Percentiles rank a stretch among this genome's conserved stretches.
Evolutionary conservation across 2,797 vertebrate species (phyloP).

Genomic region (Sternarchorhynchus goeldii): DNA sequence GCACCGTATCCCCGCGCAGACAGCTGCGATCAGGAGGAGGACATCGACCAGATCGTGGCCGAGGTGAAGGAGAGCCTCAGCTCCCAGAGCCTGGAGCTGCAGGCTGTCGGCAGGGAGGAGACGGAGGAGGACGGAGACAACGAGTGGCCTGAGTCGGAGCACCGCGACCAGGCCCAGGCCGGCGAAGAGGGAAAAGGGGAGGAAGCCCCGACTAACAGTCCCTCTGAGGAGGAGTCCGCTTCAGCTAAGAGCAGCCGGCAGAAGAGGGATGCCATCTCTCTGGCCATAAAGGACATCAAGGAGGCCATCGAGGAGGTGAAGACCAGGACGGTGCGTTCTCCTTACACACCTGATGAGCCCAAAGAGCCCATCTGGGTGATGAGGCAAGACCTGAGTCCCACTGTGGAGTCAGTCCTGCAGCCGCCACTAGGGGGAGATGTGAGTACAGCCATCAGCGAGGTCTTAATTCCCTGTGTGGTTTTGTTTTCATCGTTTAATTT

Average conservation of each 20-base stretch:
- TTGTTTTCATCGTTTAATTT: neutral
- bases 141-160: slow-evolving; percentile 60
- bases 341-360: slow-evolving; percentile 95
- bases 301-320: slow-evolving; percentile 98
- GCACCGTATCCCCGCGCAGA: slow-evolving; percentile 90
- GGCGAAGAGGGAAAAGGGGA: slow-evolving; percentile 58
- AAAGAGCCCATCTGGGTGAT: slow-evolving; percentile 98
- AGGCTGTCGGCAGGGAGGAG: slow-evolving; percentile 79
- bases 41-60: slow-evolving; percentile 84
- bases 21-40: slow-evolving; percentile 93
- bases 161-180: slow-evolving; percentile 49
- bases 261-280: slow-evolving; percentile 91
- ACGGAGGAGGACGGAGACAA: slow-evolving; percentile 81
- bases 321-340: slow-evolving; percentile 93
- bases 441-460: slow-evolving; percentile 70
- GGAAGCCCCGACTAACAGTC: slow-evolving; percentile 42
- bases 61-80: slow-evolving; percentile 89
- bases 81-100: slow-evolving; percentile 82
- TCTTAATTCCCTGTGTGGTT: neutral
- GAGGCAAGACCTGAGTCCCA: slow-evolving; percentile 94
- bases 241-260: slow-evolving; percentile 79
- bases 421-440: slow-evolving; percentile 85
- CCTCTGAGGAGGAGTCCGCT: slow-evolving; percentile 59
- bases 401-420: slow-evolving; percentile 85
- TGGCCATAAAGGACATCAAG: slow-evolving; percentile 97